Evolutionary conservation across 2,888 invertebrate genomes (phyloP), one percentile per base, ranked within the genome.

Genomic region (Acanthosepion pharaonis): DNA sequence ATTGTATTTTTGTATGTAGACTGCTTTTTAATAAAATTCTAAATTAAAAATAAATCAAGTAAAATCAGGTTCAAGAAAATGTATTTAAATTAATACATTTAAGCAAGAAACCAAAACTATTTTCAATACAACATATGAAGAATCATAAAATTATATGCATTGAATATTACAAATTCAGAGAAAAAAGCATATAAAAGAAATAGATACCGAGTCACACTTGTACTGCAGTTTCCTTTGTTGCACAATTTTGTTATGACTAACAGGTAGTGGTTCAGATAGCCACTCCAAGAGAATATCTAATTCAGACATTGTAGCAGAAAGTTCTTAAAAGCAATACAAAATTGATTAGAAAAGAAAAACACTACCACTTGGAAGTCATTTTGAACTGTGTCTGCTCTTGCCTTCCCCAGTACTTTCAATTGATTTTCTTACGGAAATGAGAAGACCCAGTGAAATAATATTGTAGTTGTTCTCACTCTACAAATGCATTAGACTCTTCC

Each of bases 271-370:
- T 5, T 92, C 92, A 92, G 53, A 92, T n/a, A 92, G 20, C 49
- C 53, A 92, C 53, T 92, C 53, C 92, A 92, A 51, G 53, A 92
- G 92, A 92, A 49, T 92, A 53, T 92, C 53, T 48, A 92, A 92
- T 42, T 51, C 49, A 92, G 53, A 92, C 92, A 51, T 53, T 92
- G 92, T 92, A n/a, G 25, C 9, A 42, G 42, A 53, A 53, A 53
- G 48, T n/a, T 78, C 28, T 78, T 78, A n/a, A 78, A 78, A 78
- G n/a, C 78, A 78, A 78, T n/a, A n/a, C 78, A 78, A n/a, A 78
- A 78, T 78, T 78, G 78, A 78, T n/a, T n/a, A n/a, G 3, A n/a
- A n/a, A 9, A n/a, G n/a, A 28, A 78, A 78, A 78, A 78, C 78
- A n/a, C 78, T 78, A 78, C 78, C 78, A 78, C 78, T 78, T 78